phyloP scores from a whole-genome alignment of 1,140 invertebrate species.

The Druon quercuslanigerum region DNA sequence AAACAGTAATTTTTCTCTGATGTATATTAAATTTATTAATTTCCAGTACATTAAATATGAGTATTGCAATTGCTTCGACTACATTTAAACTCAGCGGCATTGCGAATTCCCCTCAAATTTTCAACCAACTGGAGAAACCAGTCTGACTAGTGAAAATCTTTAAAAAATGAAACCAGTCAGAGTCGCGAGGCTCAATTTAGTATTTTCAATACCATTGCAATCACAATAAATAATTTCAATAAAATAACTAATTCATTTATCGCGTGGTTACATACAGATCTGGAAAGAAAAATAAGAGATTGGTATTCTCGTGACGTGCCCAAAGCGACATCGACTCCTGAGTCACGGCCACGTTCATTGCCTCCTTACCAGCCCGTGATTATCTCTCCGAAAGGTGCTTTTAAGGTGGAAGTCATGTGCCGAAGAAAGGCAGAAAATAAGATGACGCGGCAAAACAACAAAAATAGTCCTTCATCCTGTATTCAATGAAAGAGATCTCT shows the following conservation, averaged over 20 bases:
- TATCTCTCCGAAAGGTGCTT: constrained; percentile 25
- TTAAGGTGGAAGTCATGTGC: constrained; percentile 26
- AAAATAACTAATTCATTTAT: not conserved
- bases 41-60: constrained; percentile 7
- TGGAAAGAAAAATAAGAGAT: constrained; percentile 21
- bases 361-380: constrained; percentile 14
- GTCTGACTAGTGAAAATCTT: not conserved
- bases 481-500: constrained; percentile 2
- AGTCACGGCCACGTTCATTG: constrained; percentile 19
- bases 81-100: not conserved
- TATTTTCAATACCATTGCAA: not conserved
- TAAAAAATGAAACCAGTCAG: not conserved
- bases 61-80: not conserved
- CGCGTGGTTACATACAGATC: not conserved
- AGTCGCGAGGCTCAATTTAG: not conserved
- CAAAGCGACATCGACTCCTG: constrained; percentile 22
- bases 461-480: constrained; percentile 28
- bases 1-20: not conserved
- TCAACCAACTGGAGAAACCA: not conserved
- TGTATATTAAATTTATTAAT: not conserved
- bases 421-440: constrained; percentile 26
- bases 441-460: constrained; percentile 23
- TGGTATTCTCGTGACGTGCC: constrained; percentile 27
- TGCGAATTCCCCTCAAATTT: constrained; percentile 17
- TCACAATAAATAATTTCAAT: too few relatives aligned